Percentiles rank a stretch among this genome's conserved stretches.
Conservation (phyloP, 2,113 vertebrate genomes). For the Tenebrosternarchus preto region DNA sequence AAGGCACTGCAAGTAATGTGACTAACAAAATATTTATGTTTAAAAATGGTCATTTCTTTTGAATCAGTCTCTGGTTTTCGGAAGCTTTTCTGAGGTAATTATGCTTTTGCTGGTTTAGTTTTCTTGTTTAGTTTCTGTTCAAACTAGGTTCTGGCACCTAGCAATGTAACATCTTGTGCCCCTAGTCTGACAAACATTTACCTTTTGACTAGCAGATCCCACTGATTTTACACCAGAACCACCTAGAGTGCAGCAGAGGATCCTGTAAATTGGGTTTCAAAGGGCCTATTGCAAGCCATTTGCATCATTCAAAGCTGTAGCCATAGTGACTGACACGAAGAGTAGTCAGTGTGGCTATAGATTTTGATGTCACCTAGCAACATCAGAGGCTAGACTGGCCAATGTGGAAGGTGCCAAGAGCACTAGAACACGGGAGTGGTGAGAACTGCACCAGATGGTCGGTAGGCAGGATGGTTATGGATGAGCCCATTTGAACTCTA, state of each 20-base stretch:
- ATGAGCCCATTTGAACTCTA: slow-evolving; percentile 11
- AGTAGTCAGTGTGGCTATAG: not conserved
- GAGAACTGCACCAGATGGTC: slow-evolving; percentile 29
- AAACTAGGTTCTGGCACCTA: too few relatives aligned
- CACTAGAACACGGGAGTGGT: slow-evolving; percentile 22
- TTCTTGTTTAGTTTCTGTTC: too few relatives aligned
- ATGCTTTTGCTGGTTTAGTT: too few relatives aligned
- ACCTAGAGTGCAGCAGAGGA: not conserved
- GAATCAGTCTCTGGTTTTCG: too few relatives aligned
- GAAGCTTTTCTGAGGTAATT: too few relatives aligned
- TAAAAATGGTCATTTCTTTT: too few relatives aligned
- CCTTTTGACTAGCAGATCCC: not conserved
- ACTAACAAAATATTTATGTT: too few relatives aligned
- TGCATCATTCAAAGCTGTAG: not conserved
- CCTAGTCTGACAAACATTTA: not conserved
- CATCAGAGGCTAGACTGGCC: slow-evolving; percentile 23
- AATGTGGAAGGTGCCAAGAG: slow-evolving; percentile 15
- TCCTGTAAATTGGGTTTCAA: slow-evolving; percentile 1
- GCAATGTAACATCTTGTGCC: not conserved
- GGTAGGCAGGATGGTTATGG: slow-evolving; percentile 25
- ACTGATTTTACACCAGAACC: not conserved
- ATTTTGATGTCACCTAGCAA: slow-evolving; percentile 42
- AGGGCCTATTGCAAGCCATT: not conserved
- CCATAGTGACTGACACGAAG: slow-evolving; percentile 7
- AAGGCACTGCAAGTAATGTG: too few relatives aligned